Base-by-base conservation (phyloP, 2,888 invertebrate species). In the Drosophila sordidula region DNA sequence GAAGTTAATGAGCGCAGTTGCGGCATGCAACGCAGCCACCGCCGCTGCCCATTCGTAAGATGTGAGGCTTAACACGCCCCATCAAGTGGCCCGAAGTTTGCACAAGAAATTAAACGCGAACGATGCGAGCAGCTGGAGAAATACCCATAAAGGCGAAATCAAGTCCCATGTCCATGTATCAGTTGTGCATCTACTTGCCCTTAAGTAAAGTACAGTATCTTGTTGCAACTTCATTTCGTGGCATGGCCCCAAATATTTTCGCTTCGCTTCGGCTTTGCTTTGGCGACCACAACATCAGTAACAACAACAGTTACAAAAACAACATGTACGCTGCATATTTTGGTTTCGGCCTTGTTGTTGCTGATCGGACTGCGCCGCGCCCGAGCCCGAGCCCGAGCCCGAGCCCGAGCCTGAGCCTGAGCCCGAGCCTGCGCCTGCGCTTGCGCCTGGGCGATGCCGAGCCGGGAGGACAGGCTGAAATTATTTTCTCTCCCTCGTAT, bases 171-270 rank as follows among this genome's bases (percentile, higher is more conserved):
- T 72, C 67, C 79, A 42, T 75, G 86, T 85, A 89, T 86, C 89
- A 72, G 88, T 82, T 87, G 86, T 79, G 85, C 86, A 87, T 89
- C 89, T 84, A 84, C 87, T 82, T 87, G 89, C 88, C 89, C 86
- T 89, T 85, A 89, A 86, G 86, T 89, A 87, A 86, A 89, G 86
- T 86, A 89, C 87, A 87, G 82, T 89, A 86, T 89, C 88, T 86
- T 85, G 89, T 86, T 86, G 86, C 82, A 86, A 86, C 86, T 86
- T 86, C 80, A 86, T 89, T 89, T 86, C 86, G 78, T 79, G 70
- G 80, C 78, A 84, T 78, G 87, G 89, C 68, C 85, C 80, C 79
- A 87, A 87, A 89, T 79, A 89, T 85, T 81, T 85, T 78, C 73
- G 75, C 77, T 75, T 63, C 69, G 75, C 46, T 58, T 68, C 57